These are phyloP conservation scores for Drosophila fulvimacula DNA, from an alignment of 2,888 invertebrate genomes.

Conservation along the genomic window DNA sequence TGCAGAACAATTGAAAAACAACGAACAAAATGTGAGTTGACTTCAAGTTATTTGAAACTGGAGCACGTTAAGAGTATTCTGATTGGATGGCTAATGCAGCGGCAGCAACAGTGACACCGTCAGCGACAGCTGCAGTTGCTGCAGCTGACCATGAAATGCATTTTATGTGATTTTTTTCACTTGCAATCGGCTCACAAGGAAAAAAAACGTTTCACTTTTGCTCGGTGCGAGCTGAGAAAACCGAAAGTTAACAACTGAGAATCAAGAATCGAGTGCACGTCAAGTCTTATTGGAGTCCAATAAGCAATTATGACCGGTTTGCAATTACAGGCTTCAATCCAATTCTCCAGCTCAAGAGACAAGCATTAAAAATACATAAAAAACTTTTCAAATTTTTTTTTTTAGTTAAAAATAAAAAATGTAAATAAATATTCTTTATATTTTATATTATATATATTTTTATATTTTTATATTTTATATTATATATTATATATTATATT, in stretches of 20 bases:
- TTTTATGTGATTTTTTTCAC: slow-evolving; percentile 42
- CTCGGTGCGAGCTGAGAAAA: slow-evolving; percentile 58
- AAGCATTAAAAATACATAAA: not conserved
- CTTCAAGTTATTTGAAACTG: slow-evolving; percentile 54
- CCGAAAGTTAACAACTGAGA: slow-evolving; percentile 60
- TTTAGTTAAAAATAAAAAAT: not conserved
- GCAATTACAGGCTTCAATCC: slow-evolving; percentile 23
- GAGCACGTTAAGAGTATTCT: slow-evolving; percentile 54
- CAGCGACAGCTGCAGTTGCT: slow-evolving; percentile 32
- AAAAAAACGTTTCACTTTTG: slow-evolving; percentile 53
- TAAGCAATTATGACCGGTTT: slow-evolving; percentile 70
- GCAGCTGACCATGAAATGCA: slow-evolving; percentile 72
- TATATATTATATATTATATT: too few relatives aligned
- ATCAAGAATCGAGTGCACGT: slow-evolving; percentile 61
- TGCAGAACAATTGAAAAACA: slow-evolving; percentile 57
- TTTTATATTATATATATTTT: too few relatives aligned
- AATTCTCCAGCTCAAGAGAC: not conserved
- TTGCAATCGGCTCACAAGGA: slow-evolving; percentile 15
- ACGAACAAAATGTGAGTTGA: slow-evolving; percentile 29
- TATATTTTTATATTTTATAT: too few relatives aligned
- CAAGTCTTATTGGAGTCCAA: slow-evolving; percentile 38
- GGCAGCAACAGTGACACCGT: not conserved
- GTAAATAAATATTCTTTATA: too few relatives aligned
- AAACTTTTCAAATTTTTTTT: not conserved
- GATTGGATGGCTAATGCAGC: slow-evolving; percentile 52